Evolutionary conservation across 2,113 vertebrate species (phyloP).

Genomic region (Rhegmatorhina hoffmannsi): DNA sequence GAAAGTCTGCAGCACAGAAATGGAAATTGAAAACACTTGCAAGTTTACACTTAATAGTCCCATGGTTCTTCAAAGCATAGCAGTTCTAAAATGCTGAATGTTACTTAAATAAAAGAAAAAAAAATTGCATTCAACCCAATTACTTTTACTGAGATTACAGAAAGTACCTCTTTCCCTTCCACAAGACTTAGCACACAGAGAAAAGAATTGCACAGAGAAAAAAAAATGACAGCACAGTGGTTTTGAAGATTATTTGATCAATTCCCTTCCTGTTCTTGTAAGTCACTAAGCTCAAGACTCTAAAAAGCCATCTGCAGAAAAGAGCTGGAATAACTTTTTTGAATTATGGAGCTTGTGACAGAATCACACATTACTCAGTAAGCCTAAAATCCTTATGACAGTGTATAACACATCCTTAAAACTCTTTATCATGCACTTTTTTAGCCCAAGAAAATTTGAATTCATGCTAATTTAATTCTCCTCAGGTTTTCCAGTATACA

Average conservation of each 20-base stretch:
- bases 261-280: conserved; percentile 27
- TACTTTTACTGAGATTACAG: conserved; percentile 4
- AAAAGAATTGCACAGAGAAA: conserved; percentile 19
- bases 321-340: conserved; percentile 17
- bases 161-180: background rate
- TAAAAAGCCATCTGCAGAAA: conserved; percentile 18
- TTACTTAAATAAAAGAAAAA: background rate
- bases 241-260: conserved; percentile 54
- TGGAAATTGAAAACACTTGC: background rate
- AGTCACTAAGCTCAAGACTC: conserved; percentile 22
- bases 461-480: background rate
- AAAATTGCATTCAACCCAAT: background rate
- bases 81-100: background rate
- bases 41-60: background rate
- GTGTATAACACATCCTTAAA: background rate
- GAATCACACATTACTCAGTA: background rate
- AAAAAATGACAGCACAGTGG: conserved; percentile 16
- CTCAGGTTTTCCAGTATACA: background rate
- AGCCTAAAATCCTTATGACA: background rate
- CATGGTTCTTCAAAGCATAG: background rate
- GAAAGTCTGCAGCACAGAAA: background rate
- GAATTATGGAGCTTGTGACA: background rate
- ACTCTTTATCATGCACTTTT: background rate
- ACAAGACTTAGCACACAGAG: background rate
- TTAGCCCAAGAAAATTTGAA: background rate